Base-by-base conservation (phyloP, 2,888 invertebrate genomes). In the Drosophila parthenogenetica region DNA sequence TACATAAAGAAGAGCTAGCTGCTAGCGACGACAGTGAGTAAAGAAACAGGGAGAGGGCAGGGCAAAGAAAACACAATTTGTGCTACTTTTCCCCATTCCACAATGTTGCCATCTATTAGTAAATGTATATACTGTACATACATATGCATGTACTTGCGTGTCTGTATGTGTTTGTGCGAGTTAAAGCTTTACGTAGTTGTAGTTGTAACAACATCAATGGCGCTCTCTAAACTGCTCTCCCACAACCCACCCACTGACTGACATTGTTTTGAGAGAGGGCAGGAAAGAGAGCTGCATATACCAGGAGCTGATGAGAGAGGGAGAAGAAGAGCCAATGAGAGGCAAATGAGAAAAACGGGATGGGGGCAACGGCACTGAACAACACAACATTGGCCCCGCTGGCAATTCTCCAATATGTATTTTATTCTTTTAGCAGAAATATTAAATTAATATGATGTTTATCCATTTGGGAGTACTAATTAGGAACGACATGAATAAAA, bases 31-130 rank as follows among this genome's bases (percentile, higher is more conserved):
- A 48, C 59, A 54, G 29, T 13, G 49, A 40, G 37, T 35, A 49
- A 61, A 43, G 54, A 42, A 51, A 29, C 8, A 46, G 54, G 53
- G 65, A 53, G 50, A 70, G 62, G 61, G 62, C 37, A 61, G 35
- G 46, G 46, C 70, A 80, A 78, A 73, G 89, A 88, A 89, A 89
- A 74, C 85, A 87, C 84, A 88, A 87, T 87, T 89, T 88, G 90
- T 88, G 88, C 90, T 87, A 88, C 90, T 88, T 88, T 89, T 54
- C 74, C 83, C 79, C 84, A 79, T 87, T 89, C 86, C 78, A 79
- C 89, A 76, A 77, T 84, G 66, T 79, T 79, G 75, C 79, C 73
- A 69, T 72, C 66, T 60, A 59, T 49, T 42, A 60, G 54, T 63
- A 60, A 29, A 69, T 43, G 49, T 55, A 59, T 46, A 40, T 39